phyloP scores from a whole-genome alignment of 2,888 invertebrate species.

The Zootermopsis nevadensis region DNA sequence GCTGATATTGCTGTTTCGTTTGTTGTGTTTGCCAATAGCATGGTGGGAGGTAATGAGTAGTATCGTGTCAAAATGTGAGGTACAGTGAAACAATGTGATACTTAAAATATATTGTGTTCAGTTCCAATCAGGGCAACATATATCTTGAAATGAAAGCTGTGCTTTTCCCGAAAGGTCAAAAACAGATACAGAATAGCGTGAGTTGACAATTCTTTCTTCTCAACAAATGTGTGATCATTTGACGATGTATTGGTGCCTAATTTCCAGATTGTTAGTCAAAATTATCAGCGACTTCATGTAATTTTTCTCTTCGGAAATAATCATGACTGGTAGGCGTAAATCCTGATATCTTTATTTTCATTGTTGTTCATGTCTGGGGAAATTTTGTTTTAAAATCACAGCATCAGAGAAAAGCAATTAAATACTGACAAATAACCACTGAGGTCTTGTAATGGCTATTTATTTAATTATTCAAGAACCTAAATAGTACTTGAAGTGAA shows the following conservation, averaged over 20 bases:
- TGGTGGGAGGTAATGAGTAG: not conserved
- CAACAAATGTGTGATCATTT: conserved; percentile 15
- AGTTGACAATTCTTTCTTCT: not conserved
- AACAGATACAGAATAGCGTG: not conserved
- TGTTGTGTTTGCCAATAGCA: not conserved
- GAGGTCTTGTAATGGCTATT: conserved; percentile 10
- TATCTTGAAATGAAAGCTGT: conserved; percentile 19
- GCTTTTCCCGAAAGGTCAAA: not conserved
- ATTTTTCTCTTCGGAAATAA: not conserved
- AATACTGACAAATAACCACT: not conserved
- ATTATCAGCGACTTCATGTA: not conserved
- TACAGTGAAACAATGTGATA: conserved; percentile 24
- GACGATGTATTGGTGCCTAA: conserved; percentile 30
- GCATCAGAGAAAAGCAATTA: not conserved
- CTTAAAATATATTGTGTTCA: conserved; percentile 40
- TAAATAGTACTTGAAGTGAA: not conserved
- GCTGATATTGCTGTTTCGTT: not conserved
- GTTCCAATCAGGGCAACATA: conserved; percentile 32
- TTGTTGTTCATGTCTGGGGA: not conserved
- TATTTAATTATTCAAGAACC: not conserved
- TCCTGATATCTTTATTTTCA: not conserved
- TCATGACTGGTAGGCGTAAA: not conserved
- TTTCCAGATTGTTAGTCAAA: not conserved
- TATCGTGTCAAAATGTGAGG: not conserved
- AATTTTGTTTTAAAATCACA: not conserved